phyloP scores from a whole-genome alignment of 2,888 invertebrate species.

The Cheiracanthium punctorium region DNA sequence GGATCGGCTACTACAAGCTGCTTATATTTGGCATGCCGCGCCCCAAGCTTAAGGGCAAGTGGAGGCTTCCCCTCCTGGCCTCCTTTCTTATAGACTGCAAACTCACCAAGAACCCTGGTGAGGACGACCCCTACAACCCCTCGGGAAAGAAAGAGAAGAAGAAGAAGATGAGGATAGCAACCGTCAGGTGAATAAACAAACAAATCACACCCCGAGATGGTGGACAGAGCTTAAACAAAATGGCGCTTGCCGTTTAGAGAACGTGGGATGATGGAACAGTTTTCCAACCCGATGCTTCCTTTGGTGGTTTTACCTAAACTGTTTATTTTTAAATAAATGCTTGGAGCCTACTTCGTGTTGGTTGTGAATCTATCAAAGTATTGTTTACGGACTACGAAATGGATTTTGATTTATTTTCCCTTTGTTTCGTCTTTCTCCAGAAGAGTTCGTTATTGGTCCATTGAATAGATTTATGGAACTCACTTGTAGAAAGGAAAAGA shows the following conservation, averaged over 20 bases:
- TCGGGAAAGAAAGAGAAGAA: slow-evolving; percentile 40
- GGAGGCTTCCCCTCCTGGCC: slow-evolving; percentile 72
- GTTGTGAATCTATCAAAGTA: no score
- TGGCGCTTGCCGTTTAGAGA: not conserved
- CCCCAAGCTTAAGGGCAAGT: slow-evolving; percentile 73
- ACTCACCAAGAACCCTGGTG: slow-evolving; percentile 70
- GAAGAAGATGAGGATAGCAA: slow-evolving; percentile 51
- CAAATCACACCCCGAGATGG: not conserved
- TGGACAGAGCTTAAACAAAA: not conserved
- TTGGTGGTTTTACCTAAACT: not conserved
- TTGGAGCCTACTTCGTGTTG: no score
- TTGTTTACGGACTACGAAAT: no score
- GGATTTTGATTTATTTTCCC: no score
- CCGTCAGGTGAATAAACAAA: slow-evolving; percentile 59
- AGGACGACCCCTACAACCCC: slow-evolving; percentile 69
- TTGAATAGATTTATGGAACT: no score
- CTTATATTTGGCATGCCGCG: slow-evolving; percentile 73
- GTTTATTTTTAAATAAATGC: no score
- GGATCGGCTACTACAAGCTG: slow-evolving; percentile 73
- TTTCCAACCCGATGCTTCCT: not conserved
- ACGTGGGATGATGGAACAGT: not conserved
- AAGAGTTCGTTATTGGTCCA: no score
- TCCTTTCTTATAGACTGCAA: slow-evolving; percentile 73
- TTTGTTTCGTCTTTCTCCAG: no score
- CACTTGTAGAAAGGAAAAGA: no score